Percentiles rank a stretch among this genome's conserved stretches.
These are phyloP conservation scores for Cichlasoma orientale DNA, from an alignment of 2,797 vertebrate genomes.

Conservation along the genomic window DNA sequence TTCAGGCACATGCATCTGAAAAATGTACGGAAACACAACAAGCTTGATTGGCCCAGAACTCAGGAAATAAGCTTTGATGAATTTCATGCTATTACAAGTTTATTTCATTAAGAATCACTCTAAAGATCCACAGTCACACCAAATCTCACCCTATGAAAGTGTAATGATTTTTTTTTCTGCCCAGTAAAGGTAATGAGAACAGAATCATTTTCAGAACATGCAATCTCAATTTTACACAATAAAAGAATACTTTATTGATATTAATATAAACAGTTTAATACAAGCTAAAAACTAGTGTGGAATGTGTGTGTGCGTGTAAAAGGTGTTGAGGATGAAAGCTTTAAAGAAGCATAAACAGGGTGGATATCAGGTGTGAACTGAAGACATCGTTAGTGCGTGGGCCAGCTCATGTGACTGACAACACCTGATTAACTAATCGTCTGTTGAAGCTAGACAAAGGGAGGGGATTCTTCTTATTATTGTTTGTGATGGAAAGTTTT, in stretches of 20 bases:
- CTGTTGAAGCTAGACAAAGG: not conserved
- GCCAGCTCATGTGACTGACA: not conserved
- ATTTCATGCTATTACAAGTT: not conserved
- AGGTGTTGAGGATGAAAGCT: not conserved
- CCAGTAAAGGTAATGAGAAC: not conserved
- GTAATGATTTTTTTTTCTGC: not conserved
- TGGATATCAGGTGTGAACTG: not conserved
- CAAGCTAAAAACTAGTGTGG: not conserved
- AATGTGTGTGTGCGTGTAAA: rapidly evolving
- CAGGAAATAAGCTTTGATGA: not conserved
- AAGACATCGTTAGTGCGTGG: not conserved
- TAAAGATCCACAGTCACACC: too few relatives aligned
- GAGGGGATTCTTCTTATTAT: not conserved
- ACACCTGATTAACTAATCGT: not conserved
- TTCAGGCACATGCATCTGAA: too few relatives aligned
- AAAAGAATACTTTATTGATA: not conserved
- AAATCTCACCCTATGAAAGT: not conserved
- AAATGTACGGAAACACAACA: too few relatives aligned
- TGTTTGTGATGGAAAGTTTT: not conserved
- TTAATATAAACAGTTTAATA: not conserved
- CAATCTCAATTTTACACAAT: not conserved
- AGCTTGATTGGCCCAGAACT: too few relatives aligned
- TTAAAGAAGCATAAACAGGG: not conserved
- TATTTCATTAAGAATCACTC: not conserved
- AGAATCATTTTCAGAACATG: too few relatives aligned